Conservation (phyloP, 2,113 vertebrate genomes). For the Prionailurus bengalensis region DNA sequence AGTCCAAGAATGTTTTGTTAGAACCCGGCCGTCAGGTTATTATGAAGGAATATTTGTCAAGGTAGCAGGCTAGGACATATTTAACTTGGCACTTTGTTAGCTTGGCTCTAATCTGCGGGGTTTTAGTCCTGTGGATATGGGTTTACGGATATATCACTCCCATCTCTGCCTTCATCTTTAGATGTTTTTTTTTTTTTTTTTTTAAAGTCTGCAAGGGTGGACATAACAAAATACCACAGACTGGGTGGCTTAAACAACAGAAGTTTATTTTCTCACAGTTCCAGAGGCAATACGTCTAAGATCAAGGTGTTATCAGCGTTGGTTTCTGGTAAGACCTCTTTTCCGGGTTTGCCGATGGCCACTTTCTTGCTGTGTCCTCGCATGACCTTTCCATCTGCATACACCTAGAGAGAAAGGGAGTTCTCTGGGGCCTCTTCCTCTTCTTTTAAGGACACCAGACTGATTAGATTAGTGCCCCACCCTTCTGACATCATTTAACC, state of each 20-base stretch:
- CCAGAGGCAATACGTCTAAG: background rate
- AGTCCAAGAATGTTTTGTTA: background rate
- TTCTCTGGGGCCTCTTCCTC: background rate
- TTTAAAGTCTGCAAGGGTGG: background rate
- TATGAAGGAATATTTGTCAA: background rate
- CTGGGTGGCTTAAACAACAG: background rate
- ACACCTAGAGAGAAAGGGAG: background rate
- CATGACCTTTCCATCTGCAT: background rate
- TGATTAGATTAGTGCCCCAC: background rate
- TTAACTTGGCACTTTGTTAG: background rate
- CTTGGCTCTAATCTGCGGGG: background rate
- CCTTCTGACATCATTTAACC: background rate
- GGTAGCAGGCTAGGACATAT: background rate
- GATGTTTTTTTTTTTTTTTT: background rate
- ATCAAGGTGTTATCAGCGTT: background rate
- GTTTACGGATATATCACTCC: rapidly evolving
- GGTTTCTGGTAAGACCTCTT: background rate
- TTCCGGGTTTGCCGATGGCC: background rate
- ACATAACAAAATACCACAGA: background rate
- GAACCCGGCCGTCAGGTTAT: background rate
- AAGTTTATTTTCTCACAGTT: background rate
- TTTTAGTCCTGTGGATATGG: background rate
- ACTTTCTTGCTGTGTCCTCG: background rate
- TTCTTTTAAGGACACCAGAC: background rate
- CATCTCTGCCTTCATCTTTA: background rate